phyloP scores from a whole-genome alignment of 2,888 invertebrate species.

The Octodonta nipae region DNA sequence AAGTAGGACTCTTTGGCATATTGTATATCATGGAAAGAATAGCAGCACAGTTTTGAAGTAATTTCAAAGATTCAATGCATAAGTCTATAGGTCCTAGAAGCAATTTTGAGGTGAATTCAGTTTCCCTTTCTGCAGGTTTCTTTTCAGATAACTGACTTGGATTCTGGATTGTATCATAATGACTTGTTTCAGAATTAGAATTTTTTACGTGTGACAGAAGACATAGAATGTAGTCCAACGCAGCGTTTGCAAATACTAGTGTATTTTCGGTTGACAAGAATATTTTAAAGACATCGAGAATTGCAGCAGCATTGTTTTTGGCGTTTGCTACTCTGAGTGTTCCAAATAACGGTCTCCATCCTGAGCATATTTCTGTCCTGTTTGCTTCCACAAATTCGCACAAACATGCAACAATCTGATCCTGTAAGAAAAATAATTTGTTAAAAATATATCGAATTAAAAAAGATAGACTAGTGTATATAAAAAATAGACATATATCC shows the following conservation, averaged over 20 bases:
- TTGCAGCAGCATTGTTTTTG: constrained; percentile 52
- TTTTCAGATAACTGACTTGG: constrained; percentile 10
- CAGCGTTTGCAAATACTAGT: constrained; percentile 84
- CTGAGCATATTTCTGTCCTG: constrained; percentile 82
- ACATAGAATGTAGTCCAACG: constrained; percentile 85
- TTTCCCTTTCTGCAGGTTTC: constrained; percentile 24
- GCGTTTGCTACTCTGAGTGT: constrained; percentile 77
- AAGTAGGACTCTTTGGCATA: constrained; percentile 88
- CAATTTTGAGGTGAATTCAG: constrained; percentile 23
- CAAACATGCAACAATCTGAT: constrained; percentile 82
- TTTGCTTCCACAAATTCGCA: constrained; percentile 94
- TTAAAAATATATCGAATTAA: too few relatives aligned
- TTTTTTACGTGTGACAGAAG: constrained; percentile 66
- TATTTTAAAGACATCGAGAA: constrained; percentile 84
- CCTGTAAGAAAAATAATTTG: constrained; percentile 33
- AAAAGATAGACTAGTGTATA: too few relatives aligned
- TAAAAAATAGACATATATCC: too few relatives aligned
- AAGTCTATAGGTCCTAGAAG: constrained; percentile 38
- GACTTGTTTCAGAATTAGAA: constrained; percentile 37
- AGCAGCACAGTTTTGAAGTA: constrained; percentile 72
- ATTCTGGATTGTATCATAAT: constrained; percentile 27
- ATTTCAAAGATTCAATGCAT: constrained; percentile 68
- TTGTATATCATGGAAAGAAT: constrained; percentile 84
- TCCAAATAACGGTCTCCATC: constrained; percentile 92
- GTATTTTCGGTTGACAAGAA: constrained; percentile 88